phyloP scores from a whole-genome alignment of 2,888 invertebrate species.

The Papilio protenor region DNA sequence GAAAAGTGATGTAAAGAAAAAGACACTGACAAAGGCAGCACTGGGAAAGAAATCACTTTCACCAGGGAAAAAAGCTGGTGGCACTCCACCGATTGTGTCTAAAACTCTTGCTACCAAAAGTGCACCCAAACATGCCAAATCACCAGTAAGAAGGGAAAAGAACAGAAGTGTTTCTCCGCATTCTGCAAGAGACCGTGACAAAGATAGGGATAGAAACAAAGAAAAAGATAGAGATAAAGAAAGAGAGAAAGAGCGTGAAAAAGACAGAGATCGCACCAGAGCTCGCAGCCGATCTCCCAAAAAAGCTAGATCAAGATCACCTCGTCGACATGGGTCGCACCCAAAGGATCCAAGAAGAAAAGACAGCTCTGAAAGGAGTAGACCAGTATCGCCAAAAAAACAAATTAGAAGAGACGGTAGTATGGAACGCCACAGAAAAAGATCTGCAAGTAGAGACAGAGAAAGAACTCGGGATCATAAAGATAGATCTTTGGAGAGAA shows the following conservation, averaged over 20 bases:
- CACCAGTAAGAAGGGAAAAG: conserved; percentile 75
- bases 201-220: conserved; percentile 77
- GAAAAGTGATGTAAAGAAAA: conserved; percentile 71
- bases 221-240: conserved; percentile 77
- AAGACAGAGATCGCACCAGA: conserved; percentile 80
- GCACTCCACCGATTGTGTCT: conserved; percentile 79
- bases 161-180: conserved; percentile 75
- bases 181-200: conserved; percentile 75
- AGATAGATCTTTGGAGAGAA: conserved; percentile 77
- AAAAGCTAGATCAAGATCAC: conserved; percentile 77
- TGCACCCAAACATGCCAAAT: conserved; percentile 75
- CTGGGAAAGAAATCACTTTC: conserved; percentile 80
- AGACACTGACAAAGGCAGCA: conserved; percentile 65
- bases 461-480: conserved; percentile 82
- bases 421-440: conserved; percentile 73
- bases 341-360: conserved; percentile 78
- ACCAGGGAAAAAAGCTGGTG: conserved; percentile 80
- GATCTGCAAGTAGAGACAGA: conserved; percentile 76
- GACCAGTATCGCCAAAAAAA: conserved; percentile 81
- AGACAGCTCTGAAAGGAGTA: conserved; percentile 79
- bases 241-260: conserved; percentile 74
- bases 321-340: conserved; percentile 66
- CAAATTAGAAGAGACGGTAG: conserved; percentile 73
- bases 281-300: conserved; percentile 79
- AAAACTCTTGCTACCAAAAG: conserved; percentile 74